Base-by-base conservation (phyloP, 1,140 invertebrate genomes). In the Drosophila biarmipes region DNA sequence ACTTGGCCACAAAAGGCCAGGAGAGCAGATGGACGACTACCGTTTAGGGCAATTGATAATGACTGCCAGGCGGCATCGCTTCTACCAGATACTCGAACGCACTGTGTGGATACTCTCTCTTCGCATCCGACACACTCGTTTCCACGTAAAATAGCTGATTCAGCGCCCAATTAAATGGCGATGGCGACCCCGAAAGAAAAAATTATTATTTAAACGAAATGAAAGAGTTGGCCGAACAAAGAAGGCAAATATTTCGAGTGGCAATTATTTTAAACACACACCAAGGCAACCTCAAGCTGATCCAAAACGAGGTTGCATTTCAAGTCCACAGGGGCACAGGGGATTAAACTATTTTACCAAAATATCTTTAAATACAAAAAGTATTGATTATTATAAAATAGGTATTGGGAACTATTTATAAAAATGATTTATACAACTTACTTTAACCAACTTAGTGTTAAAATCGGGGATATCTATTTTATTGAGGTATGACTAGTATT, bases 221-320 rank as follows among this genome's bases (percentile, higher is more conserved):
- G 64, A 87, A 89, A 82, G 84, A 87, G 82, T 87, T 87, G 66
- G 40, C 62, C 68, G 74, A 75, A 80, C 62, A 73, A 84, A 62
- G 71, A 75, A 51, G 72, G 80, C 80, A 85, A 87, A 89, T 89
- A 89, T 89, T 84, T 89, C 79, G 79, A 89, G 84, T 84, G 84
- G 84, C 84, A 89, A 89, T 89, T 89, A 89, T 84, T 84, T 84
- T 82, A 82, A 80, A 87, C 75, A 69, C 69, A 82, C 61, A 81
- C 57, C 74, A 59, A 79, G 67, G 38, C 73, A 73, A 77, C 76
- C 66, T 59, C 45, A 53, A 59, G 67, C 45, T 53, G 49, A 72
- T 56, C 52, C 61, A 43, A 76, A 76, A 37, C 43, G 31, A 54
- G 58, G 73, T 42, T 59, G 71, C 71, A 55, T 40, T 42, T 40